Conservation (phyloP, 2,797 vertebrate genomes). For the Prunella strophiata region DNA sequence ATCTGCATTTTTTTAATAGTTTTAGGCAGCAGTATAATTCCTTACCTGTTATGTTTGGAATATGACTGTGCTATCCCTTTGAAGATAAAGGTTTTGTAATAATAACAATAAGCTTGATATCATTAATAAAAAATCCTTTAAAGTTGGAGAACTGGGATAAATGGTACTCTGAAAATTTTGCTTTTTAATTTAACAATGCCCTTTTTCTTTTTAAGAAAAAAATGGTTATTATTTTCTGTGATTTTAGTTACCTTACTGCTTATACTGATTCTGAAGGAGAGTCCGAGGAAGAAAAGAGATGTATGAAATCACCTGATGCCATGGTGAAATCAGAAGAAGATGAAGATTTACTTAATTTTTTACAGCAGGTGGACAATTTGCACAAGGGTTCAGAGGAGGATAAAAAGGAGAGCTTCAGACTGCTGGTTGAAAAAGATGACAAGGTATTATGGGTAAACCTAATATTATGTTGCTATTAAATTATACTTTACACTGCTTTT, state of each 20-base stretch:
- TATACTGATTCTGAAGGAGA: constrained; percentile 85
- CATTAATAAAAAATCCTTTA: not conserved
- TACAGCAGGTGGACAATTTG: constrained; percentile 83
- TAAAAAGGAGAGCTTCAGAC: constrained; percentile 82
- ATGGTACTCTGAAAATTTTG: not conserved
- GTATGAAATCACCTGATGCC: not conserved
- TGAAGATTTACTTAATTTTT: constrained; percentile 75
- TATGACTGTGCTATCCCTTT: not conserved
- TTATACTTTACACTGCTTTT: not conserved
- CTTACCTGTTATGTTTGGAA: constrained; percentile 1
- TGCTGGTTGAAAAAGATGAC: constrained; percentile 82
- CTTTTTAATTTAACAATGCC: not conserved
- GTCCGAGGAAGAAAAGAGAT: constrained; percentile 59
- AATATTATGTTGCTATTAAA: not conserved
- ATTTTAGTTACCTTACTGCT: constrained; percentile 92
- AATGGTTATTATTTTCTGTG: constrained; percentile 20
- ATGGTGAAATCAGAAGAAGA: constrained; percentile 68
- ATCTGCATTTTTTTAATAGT: not conserved
- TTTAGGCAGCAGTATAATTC: not conserved
- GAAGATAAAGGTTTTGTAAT: not conserved
- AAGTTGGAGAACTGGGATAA: not conserved
- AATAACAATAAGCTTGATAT: not conserved
- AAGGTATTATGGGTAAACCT: constrained; percentile 77
- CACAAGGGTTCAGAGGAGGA: constrained; percentile 80
- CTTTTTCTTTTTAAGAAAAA: not conserved